Evolutionary conservation across 1,140 invertebrate genomes (phyloP), one percentile per base, ranked within the genome.

Genomic region (Callitettix versicolor): DNA sequence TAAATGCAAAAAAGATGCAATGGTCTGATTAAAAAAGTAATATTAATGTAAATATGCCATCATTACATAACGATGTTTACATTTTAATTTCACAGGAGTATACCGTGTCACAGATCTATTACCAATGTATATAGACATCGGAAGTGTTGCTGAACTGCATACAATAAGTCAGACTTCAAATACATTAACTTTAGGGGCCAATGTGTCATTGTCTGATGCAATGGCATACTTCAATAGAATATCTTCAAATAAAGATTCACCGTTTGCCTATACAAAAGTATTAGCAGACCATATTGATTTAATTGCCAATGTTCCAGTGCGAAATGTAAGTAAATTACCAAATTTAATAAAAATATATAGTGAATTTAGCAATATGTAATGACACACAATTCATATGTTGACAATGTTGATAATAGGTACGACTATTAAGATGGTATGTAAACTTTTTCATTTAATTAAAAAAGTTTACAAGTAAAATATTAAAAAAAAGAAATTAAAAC

Each of bases 91-190:
- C 59, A 65, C 67, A 74, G 83, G 84, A 48, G 79, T 86, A 17
- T 86, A 80, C 65, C 72, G 73, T 60, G 68, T 68, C 55, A 69
- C 56, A 57, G 63, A 63, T 55, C 70, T 65, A 61, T 72, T 74
- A 9, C 68, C 80, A 58, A 69, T 82, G 43, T 80, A 82, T 51
- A 82, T 92, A 56, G 86, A 90, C 62, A 68, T 91, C 20, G 80
- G 80, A 34, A 77, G 76, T 14, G 76, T 91, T 30, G 60, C 70
- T 9, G 78, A 84, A 42, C 62, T 92, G 9, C 79, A 76, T 60
- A 66, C 71, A 1, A 61, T 74, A 12, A 66, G 68, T 48, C 73
- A 77, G n/a, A 69, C 73, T 18, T 49, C 14, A n/a, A 26, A 72
- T 34, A 70, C 70, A 49, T 59, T 86, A 21, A 68, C 71, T 1